Conservation (phyloP, 2,797 vertebrate genomes). For the Sebastes variabilis region DNA sequence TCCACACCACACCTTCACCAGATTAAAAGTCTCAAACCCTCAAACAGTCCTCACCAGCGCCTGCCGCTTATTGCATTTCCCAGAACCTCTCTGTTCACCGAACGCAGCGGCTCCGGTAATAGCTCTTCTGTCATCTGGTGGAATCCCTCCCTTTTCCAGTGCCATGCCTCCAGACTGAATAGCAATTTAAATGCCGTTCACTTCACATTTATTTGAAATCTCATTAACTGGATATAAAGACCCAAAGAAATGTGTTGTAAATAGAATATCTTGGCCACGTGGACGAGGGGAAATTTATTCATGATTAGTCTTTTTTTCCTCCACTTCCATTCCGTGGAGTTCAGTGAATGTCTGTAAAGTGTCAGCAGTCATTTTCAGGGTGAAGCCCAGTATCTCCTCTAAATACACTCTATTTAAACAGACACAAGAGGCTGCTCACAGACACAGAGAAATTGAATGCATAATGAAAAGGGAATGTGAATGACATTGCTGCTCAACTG, state of each 20-base stretch:
- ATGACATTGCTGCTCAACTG: constrained; percentile 26
- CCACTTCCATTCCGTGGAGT: constrained; percentile 49
- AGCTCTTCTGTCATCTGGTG: constrained; percentile 72
- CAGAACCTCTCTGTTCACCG: constrained; percentile 48
- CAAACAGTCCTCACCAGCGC: constrained; percentile 38
- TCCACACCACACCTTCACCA: constrained; percentile 34
- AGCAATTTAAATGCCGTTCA: constrained; percentile 81
- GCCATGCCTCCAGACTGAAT: constrained; percentile 71
- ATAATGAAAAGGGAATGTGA: constrained; percentile 41
- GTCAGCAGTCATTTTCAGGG: constrained; percentile 67
- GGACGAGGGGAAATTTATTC: constrained; percentile 74
- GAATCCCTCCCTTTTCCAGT: constrained; percentile 65
- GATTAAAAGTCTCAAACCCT: constrained; percentile 64
- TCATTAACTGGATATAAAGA: constrained; percentile 80
- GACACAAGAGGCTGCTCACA: constrained; percentile 59
- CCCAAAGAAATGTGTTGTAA: constrained; percentile 77
- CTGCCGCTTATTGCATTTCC: constrained; percentile 64
- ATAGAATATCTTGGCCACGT: constrained; percentile 77
- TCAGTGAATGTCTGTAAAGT: constrained; percentile 64
- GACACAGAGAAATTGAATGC: constrained; percentile 33
- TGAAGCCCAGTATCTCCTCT: constrained; percentile 62
- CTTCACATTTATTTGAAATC: constrained; percentile 83
- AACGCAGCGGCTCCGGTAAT: constrained; percentile 63
- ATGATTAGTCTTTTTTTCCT: constrained; percentile 67
- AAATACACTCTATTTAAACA: constrained; percentile 60